These are phyloP conservation scores for Papilio demoleus DNA, from an alignment of 2,888 invertebrate species.

Conservation along the genomic window DNA sequence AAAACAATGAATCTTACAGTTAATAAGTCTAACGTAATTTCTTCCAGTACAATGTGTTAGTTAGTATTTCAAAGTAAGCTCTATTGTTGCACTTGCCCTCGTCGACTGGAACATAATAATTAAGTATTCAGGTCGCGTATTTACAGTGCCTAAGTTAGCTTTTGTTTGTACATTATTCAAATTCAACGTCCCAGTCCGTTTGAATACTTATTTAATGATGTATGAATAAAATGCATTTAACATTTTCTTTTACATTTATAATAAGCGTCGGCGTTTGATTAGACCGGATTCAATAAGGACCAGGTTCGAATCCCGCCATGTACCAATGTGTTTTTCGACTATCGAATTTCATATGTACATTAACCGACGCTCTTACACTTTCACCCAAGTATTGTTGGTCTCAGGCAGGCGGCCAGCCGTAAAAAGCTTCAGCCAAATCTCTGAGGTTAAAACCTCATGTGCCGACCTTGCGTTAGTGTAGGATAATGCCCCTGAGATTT, in stretches of 20 bases:
- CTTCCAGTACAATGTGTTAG: neutral
- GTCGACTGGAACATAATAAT: constrained; percentile 6
- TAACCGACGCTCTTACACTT: too few relatives aligned
- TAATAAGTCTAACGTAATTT: neutral
- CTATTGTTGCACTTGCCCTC: constrained; percentile 10
- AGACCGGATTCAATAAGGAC: too few relatives aligned
- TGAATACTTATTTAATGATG: constrained; percentile 5
- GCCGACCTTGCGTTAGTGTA: too few relatives aligned
- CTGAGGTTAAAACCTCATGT: too few relatives aligned
- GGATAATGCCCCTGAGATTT: too few relatives aligned
- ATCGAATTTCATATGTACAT: too few relatives aligned
- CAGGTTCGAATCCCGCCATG: too few relatives aligned
- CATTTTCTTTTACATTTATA: neutral
- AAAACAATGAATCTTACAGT: neutral
- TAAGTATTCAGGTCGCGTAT: constrained; percentile 19
- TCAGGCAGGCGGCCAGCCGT: too few relatives aligned
- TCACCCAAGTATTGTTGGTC: too few relatives aligned
- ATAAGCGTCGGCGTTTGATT: too few relatives aligned
- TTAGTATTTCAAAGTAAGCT: constrained; percentile 10
- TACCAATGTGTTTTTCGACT: too few relatives aligned
- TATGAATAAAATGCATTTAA: constrained; percentile 3
- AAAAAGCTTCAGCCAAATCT: too few relatives aligned
- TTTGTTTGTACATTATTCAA: constrained; percentile 20
- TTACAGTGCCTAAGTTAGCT: constrained; percentile 18
- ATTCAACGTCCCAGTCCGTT: constrained; percentile 10